Evolutionary conservation across 37 sponge, comb jelly and placozoan species (phyloP).

Genomic region (Theonella swinhoei): DNA sequence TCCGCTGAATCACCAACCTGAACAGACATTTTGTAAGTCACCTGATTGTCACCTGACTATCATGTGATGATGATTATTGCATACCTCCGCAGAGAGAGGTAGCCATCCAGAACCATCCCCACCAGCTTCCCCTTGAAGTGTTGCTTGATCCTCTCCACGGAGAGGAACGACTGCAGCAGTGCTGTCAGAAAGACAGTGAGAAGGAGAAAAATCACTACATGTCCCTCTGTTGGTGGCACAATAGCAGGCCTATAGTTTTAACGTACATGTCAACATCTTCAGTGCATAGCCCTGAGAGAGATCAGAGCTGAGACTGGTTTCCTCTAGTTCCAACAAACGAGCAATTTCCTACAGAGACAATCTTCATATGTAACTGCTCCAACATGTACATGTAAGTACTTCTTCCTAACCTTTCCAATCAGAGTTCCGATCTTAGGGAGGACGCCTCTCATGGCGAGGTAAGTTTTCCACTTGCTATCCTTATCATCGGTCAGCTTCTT

Average conservation of each 20-base stretch:
- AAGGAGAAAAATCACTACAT: not conserved
- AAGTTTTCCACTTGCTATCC: slow-evolving; percentile 70
- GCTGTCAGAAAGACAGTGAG: too few species aligned
- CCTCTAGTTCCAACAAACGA: slow-evolving; percentile 67
- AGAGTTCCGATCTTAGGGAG: slow-evolving; percentile 73
- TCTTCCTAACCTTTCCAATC: slow-evolving; percentile 32
- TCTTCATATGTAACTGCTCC: not conserved
- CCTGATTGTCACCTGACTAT: not conserved
- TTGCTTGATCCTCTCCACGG: slow-evolving; percentile 62
- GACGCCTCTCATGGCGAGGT: slow-evolving; percentile 73
- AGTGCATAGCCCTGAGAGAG: slow-evolving; percentile 91
- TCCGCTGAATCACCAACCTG: slow-evolving; percentile 85
- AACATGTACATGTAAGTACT: not conserved
- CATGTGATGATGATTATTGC: too few species aligned
- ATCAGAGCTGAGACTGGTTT: slow-evolving; percentile 85
- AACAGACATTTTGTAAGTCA: not conserved
- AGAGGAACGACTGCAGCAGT: slow-evolving; percentile 73
- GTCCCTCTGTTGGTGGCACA: not conserved
- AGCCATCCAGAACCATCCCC: slow-evolving; percentile 82
- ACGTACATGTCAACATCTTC: slow-evolving; percentile 77
- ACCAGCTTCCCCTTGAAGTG: slow-evolving; percentile 80
- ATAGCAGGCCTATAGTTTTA: not conserved
- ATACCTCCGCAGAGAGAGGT: slow-evolving; percentile 84
- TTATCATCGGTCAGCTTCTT: slow-evolving; percentile 41
- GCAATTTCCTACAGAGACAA: slow-evolving; percentile 61